Conservation (phyloP, 2,888 invertebrate species). For the Branchellion lobata region DNA sequence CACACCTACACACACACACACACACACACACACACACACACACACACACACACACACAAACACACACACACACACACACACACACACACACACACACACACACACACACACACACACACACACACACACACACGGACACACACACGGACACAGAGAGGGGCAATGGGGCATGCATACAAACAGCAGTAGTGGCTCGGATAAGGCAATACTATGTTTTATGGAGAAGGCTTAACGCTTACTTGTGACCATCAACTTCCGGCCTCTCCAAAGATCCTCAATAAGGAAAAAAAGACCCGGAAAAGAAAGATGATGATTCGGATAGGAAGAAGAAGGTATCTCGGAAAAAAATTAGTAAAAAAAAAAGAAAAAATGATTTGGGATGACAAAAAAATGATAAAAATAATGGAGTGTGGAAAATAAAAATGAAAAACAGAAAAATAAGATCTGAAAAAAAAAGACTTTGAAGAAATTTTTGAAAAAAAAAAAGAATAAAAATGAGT, state of each 20-base stretch:
- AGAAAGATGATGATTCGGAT: too few relatives aligned
- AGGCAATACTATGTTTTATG: neutral
- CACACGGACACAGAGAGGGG: neutral
- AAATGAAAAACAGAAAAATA: too few relatives aligned
- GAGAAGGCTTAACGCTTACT: neutral
- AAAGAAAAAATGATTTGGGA: too few relatives aligned
- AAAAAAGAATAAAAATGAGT: too few relatives aligned
- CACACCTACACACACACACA: constrained; percentile 4
- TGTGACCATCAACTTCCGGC: constrained; percentile 8
- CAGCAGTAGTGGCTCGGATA: neutral
- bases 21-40: neutral
- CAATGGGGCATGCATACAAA: neutral
- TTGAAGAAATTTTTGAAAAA: too few relatives aligned
- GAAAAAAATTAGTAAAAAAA: too few relatives aligned
- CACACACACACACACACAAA: neutral
- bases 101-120: neutral
- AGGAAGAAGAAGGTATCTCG: too few relatives aligned
- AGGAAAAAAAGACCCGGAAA: neutral
- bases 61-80: neutral
- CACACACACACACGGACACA: neutral
- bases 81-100: neutral
- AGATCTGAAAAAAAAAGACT: too few relatives aligned
- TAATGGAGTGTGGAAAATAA: too few relatives aligned
- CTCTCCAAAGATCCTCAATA: neutral
- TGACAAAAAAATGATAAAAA: too few relatives aligned